Conservation (phyloP, 2,113 vertebrate genomes). For the Rhynchopsitta pachyrhyncha region DNA sequence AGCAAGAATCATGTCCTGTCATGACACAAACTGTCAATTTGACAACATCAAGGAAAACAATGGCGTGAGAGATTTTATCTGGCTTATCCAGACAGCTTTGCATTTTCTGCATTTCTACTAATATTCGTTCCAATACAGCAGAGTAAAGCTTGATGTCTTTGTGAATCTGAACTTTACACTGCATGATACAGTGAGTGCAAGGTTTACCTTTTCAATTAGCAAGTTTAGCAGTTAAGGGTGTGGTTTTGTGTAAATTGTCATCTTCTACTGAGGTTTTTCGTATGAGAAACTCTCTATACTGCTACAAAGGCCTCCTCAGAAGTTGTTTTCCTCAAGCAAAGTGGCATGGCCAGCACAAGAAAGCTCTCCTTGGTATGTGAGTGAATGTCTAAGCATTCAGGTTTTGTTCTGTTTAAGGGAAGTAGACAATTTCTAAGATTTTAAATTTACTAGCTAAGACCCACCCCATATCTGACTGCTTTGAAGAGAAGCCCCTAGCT, state of each 20-base stretch:
- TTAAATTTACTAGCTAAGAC: not conserved
- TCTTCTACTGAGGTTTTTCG: not conserved
- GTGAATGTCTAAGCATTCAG: not conserved
- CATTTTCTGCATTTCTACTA: not conserved
- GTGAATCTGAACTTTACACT: not conserved
- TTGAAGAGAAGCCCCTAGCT: not conserved
- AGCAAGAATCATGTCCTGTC: not conserved
- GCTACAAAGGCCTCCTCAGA: not conserved
- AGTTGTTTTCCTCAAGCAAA: not conserved
- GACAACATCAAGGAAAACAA: not conserved
- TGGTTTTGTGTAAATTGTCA: not conserved
- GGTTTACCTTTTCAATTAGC: not conserved
- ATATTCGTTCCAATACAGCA: not conserved
- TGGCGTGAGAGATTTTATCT: not conserved
- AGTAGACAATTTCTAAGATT: not conserved
- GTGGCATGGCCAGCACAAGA: not conserved
- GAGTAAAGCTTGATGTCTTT: not conserved
- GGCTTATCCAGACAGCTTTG: not conserved
- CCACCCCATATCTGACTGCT: not conserved
- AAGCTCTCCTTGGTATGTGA: not conserved
- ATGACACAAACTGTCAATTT: not conserved
- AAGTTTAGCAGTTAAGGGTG: not conserved
- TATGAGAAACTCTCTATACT: not conserved
- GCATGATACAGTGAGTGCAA: not conserved
- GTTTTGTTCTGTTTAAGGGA: not conserved